Evolutionary conservation across 30 jellyfish, hydroid and myxozoan species (phyloP).

Genomic region (Aurelia aurita): DNA sequence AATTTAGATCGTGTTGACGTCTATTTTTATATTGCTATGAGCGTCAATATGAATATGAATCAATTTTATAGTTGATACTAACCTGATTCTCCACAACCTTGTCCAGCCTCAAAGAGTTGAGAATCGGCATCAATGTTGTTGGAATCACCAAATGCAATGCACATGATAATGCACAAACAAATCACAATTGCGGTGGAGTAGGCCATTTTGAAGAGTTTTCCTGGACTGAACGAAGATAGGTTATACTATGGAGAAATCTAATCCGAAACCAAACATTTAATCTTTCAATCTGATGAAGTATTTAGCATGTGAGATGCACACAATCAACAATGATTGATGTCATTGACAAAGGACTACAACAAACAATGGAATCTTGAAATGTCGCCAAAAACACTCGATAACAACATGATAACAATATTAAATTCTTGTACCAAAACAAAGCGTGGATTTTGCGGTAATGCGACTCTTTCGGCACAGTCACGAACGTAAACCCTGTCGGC

Average conservation of each 20-base stretch:
- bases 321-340: not conserved
- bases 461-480: slow-evolving; percentile 9
- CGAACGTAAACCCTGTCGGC: slow-evolving; percentile 28
- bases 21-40: not conserved
- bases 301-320: not conserved
- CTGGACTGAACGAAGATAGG: not conserved
- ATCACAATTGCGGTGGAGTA: not conserved
- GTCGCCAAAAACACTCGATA: slow-evolving; percentile 35
- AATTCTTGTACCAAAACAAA: slow-evolving; percentile 25
- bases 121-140: not conserved
- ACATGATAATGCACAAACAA: not conserved
- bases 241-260: no score
- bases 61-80: not conserved
- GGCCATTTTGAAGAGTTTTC: slow-evolving; percentile 7
- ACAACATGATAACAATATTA: slow-evolving; percentile 1
- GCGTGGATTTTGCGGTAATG: slow-evolving; percentile 45
- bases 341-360: slow-evolving; percentile 7
- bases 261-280: no score
- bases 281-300: no score
- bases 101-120: slow-evolving; percentile 41
- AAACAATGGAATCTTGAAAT: slow-evolving; percentile 43
- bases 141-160: not conserved
- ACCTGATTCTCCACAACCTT: slow-evolving; percentile 68
- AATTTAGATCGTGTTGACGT: no score
- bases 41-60: not conserved